phyloP scores from a whole-genome alignment of 1,140 invertebrate genomes.

The Bombus affinis region DNA sequence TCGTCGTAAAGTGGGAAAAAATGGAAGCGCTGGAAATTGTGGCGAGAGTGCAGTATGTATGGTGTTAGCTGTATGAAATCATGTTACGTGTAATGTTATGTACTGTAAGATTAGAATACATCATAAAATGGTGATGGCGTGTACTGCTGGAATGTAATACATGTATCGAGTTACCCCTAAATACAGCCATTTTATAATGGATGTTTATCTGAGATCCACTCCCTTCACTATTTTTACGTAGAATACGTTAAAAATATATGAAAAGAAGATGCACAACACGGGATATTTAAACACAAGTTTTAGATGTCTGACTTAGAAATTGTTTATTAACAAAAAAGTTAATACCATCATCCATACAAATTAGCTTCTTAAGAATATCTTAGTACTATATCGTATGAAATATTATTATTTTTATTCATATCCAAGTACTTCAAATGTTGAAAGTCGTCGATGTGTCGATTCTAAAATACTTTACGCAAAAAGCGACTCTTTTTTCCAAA shows the following conservation, averaged over 20 bases:
- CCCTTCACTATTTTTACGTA: slow-evolving; percentile 5
- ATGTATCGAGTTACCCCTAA: slow-evolving; percentile 81
- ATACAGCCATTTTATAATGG: slow-evolving; percentile 83
- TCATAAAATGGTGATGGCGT: slow-evolving; percentile 74
- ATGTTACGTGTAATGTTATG: slow-evolving; percentile 80
- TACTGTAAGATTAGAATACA: slow-evolving; percentile 77
- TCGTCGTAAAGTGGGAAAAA: slow-evolving; percentile 65
- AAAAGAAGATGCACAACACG: no score
- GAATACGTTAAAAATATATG: not conserved
- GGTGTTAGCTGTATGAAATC: slow-evolving; percentile 80
- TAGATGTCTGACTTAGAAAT: slow-evolving; percentile 74
- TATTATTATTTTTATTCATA: slow-evolving; percentile 6
- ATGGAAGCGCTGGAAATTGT: slow-evolving; percentile 60
- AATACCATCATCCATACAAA: slow-evolving; percentile 72
- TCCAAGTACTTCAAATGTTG: not conserved
- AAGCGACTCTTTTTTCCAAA: slow-evolving; percentile 29
- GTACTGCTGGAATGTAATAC: slow-evolving; percentile 80
- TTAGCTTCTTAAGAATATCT: slow-evolving; percentile 60
- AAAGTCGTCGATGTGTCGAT: not conserved
- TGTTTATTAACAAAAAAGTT: slow-evolving; percentile 74
- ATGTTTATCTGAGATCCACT: slow-evolving; percentile 51
- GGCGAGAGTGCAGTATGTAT: slow-evolving; percentile 77
- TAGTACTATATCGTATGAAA: slow-evolving; percentile 36
- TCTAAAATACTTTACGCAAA: slow-evolving; percentile 41
- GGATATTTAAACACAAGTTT: not conserved